Evolutionary conservation across 2,888 invertebrate species (phyloP).

Genomic region (Euzetes globulus): DNA sequence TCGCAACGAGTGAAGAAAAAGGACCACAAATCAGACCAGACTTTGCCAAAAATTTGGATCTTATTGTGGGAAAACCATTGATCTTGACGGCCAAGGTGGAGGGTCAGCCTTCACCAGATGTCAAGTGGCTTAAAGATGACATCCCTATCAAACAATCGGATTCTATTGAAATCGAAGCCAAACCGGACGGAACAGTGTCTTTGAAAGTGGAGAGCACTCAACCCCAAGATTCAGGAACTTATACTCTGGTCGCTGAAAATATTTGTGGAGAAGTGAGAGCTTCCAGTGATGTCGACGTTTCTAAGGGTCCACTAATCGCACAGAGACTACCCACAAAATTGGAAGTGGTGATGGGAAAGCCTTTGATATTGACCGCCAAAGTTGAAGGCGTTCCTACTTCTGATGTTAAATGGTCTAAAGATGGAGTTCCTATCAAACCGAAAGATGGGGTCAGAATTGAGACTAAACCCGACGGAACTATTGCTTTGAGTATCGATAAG

Average conservation of each 20-base stretch:
- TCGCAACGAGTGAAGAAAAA: slow-evolving; percentile 5
- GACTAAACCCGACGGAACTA: slow-evolving; percentile 53
- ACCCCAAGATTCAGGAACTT: slow-evolving; percentile 71
- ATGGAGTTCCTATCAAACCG: slow-evolving; percentile 39
- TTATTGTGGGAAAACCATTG: slow-evolving; percentile 60
- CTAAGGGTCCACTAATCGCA: slow-evolving; percentile 52
- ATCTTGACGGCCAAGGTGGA: slow-evolving; percentile 64
- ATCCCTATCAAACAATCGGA: slow-evolving; percentile 2
- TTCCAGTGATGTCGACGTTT: slow-evolving; percentile 39
- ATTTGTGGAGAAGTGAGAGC: slow-evolving; percentile 57
- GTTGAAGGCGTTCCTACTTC: slow-evolving; percentile 76
- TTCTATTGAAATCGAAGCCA: slow-evolving; percentile 52
- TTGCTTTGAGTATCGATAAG: slow-evolving; percentile 48
- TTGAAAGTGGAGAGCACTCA: slow-evolving; percentile 54
- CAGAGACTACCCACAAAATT: not conserved
- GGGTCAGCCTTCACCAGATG: slow-evolving; percentile 90
- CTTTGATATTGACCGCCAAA: slow-evolving; percentile 46
- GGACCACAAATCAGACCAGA: not conserved
- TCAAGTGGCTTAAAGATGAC: slow-evolving; percentile 59
- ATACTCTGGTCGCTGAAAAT: slow-evolving; percentile 67
- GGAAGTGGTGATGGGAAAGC: slow-evolving; percentile 37
- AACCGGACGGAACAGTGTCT: slow-evolving; percentile 66
- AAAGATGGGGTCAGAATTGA: slow-evolving; percentile 42
- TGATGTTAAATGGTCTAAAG: slow-evolving; percentile 66
- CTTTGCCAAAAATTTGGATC: slow-evolving; percentile 57